Evolutionary conservation across 2,888 invertebrate genomes (phyloP), one percentile per base, ranked within the genome.

Genomic region (Macrophya alboannulata): DNA sequence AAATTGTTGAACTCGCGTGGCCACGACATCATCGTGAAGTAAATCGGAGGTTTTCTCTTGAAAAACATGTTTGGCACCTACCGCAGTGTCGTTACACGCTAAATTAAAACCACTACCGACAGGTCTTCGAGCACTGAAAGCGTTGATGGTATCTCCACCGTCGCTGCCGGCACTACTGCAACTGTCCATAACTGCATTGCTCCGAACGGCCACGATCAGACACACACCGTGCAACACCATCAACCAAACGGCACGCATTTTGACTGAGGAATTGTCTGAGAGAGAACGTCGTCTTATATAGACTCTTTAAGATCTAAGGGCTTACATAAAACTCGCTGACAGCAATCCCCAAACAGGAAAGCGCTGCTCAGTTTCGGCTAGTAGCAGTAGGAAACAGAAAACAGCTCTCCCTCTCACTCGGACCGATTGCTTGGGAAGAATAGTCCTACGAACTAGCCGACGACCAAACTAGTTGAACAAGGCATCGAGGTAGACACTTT

Each of bases 241-340:
- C 83, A 83, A 71, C 83, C 68, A 83, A 83, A 83, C 45, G 83
- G 71, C 83, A 83, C 83, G 83, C 83, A 83, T 83, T 68, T 68
- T 83, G 83, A 83, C 83, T 83, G 83, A 83, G 68, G 68, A 83
- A 71, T 71, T 68, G 48, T 48, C 68, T 71, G 83, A 83, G 68
- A 48, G 68, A 65, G 83, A 83, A 68, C 83, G 45, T 45, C 65
- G 68, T 68, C 83, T 83, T 83, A 83, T 83, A 83, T 71, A 83
- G 71, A 83, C 68, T 83, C 83, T 65, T 83, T 71, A 83, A 83
- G 83, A 83, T 83, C 83, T 83, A 83, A 83, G 83, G 83, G 71
- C 65, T 83, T 83, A 83, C 71, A 83, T 83, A 83, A 83, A 83
- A 83, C 83, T 83, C 68, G 9, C 65, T 48, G 68, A 71, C 83